phyloP scores from a whole-genome alignment of 2,113 vertebrate species.

The Myotis lucifugus region DNA sequence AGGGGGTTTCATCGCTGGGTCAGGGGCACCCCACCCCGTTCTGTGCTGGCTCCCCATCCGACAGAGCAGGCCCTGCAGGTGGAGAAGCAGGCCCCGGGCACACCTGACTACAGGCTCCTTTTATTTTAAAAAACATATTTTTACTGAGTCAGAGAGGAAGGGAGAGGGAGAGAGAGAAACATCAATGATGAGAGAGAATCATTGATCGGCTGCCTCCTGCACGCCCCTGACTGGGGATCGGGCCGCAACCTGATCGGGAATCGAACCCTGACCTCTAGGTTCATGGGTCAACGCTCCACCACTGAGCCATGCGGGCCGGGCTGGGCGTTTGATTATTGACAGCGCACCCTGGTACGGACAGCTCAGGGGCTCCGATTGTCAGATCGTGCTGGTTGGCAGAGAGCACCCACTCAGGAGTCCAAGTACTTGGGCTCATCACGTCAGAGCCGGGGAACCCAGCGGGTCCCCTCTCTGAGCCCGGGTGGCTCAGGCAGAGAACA shows the following conservation, averaged over 20 bases:
- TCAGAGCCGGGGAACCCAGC: not conserved
- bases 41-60: not conserved
- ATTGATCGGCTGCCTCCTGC: too few species aligned
- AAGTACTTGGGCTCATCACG: rapidly evolving
- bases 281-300: too few species aligned
- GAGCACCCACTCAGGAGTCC: not conserved
- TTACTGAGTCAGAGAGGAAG: too few species aligned
- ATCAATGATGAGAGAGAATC: too few species aligned
- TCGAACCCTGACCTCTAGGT: too few species aligned
- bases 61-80: not conserved
- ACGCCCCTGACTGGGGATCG: too few species aligned
- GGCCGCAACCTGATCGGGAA: too few species aligned
- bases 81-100: not conserved
- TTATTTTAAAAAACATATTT: too few species aligned
- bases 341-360: too few species aligned
- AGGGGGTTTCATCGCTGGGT: not conserved
- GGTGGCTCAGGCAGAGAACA: not conserved
- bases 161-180: too few species aligned
- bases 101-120: too few species aligned
- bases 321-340: not conserved
- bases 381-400: not conserved
- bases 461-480: not conserved
- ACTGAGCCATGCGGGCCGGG: too few species aligned
- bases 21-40: not conserved
- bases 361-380: not conserved